Evolutionary conservation across 2,888 invertebrate species (phyloP), one percentile per base, ranked within the genome.

Genomic region (Polylopha cassiicola): DNA sequence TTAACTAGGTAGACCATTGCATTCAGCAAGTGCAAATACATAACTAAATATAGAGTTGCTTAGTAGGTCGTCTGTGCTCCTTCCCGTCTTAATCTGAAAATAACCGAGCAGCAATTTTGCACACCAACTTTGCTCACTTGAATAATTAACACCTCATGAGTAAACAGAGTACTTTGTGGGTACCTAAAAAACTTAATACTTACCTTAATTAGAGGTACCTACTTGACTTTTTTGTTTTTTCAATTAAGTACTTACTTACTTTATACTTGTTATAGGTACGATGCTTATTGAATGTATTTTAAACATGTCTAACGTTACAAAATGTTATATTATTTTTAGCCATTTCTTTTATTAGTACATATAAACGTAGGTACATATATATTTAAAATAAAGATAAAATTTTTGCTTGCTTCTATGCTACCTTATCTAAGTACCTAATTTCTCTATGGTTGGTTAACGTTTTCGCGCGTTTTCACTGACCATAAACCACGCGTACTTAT

Each of bases 21-120:
- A 20, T 10, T 36, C 27, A 5, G 22, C 16, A 20, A 28, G 22
- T 33, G 29, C 37, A 32, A 37, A 14, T 16, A 13, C 17, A 22
- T 34, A 15, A 26, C 41, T 41, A 41, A 43, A 30, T 23, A 28
- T 30, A 34, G 30, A 24, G 9, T 11, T 24, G 18, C 24, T 23
- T 44, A 51, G 56, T 70, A 70, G 68, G 67, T 60, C 69, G 67
- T 58, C 63, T 65, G 56, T 50, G 37, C 36, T 44, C 53, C 65
- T 73, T 73, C 70, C 73, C 61, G 71, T 63, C 60, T 66, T 50
- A 49, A 53, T 60, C 65, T 59, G 37, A 44, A 65, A 70, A 70
- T 72, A 71, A 24, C 38, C 21, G 20, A 21, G 27, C 16, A 11
- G 26, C 28, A 20, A 32, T 33, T 33, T 30, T 16, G 27, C 41